phyloP scores from a whole-genome alignment of 1,140 invertebrate species.

The Ceratina calcarata region DNA sequence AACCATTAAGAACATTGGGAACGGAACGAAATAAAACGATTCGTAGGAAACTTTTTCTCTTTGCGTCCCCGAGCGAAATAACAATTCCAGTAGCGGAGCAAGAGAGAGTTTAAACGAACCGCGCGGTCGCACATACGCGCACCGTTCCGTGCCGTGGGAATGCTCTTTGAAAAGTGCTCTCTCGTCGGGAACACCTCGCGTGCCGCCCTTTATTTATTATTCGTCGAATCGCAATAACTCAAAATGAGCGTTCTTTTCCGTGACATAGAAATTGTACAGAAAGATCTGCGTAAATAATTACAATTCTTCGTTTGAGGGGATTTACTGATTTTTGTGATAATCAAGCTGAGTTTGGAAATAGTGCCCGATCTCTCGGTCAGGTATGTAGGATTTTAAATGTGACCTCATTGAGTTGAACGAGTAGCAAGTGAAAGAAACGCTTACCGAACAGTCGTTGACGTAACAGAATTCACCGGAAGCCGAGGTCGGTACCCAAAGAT shows the following conservation, averaged over 20 bases:
- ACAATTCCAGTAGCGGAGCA: background rate
- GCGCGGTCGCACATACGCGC: no score
- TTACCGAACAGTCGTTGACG: conserved; percentile 93
- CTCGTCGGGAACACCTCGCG: background rate
- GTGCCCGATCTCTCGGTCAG: no score
- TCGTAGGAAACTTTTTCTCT: background rate
- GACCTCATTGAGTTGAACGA: background rate
- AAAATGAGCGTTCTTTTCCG: no score
- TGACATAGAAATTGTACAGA: no score
- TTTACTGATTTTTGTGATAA: no score
- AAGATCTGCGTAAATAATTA: no score
- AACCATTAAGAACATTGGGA: background rate
- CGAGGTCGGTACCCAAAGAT: conserved; percentile 92
- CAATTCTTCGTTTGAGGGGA: no score
- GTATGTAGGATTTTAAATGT: background rate
- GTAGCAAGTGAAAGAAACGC: conserved; percentile 64
- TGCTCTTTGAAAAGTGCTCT: background rate
- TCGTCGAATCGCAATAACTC: no score
- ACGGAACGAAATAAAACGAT: conserved; percentile 1
- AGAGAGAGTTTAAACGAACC: background rate
- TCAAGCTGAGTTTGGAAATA: no score
- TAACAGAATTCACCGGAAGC: conserved; percentile 96
- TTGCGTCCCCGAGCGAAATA: background rate
- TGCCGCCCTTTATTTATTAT: background rate
- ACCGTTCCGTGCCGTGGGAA: background rate